Evolutionary conservation across 2,888 invertebrate genomes (phyloP).

Genomic region (Drosophila paranaensis): DNA sequence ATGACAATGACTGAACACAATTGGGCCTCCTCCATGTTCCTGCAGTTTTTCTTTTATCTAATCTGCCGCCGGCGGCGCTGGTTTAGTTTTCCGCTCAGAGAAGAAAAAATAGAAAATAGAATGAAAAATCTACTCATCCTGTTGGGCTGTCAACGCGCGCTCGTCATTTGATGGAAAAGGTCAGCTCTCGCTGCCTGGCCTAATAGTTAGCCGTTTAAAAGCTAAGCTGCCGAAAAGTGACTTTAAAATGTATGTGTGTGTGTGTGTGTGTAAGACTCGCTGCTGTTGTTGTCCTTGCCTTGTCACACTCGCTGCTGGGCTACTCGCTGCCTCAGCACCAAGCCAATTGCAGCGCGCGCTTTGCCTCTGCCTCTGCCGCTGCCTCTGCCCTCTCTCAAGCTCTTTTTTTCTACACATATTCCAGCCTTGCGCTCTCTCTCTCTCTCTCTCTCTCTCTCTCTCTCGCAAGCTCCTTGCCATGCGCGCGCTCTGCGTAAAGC

Average conservation of each 20-base stretch:
- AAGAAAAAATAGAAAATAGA: neutral
- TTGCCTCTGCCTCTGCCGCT: constrained; percentile 1
- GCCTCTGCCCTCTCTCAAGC: constrained; percentile 1
- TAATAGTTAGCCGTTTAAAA: constrained; percentile 26
- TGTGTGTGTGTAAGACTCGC: constrained; percentile 28
- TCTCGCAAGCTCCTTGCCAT: constrained; percentile 19
- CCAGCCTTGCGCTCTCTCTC: constrained; percentile 15
- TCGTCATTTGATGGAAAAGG: constrained; percentile 32
- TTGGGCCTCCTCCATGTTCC: constrained; percentile 30
- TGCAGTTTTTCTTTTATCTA: constrained; percentile 28
- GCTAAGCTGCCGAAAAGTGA: constrained; percentile 22
- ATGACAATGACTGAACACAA: constrained; percentile 50
- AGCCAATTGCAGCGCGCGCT: constrained; percentile 37
- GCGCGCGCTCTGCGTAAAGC: constrained; percentile 40
- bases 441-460: neutral
- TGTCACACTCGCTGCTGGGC: constrained; percentile 27
- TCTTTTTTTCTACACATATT: constrained; percentile 32
- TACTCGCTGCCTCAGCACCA: constrained; percentile 27
- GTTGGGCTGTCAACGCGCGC: constrained; percentile 19
- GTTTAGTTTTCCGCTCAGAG: constrained; percentile 35
- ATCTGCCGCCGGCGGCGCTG: constrained; percentile 33
- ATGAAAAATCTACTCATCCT: constrained; percentile 8
- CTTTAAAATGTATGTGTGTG: constrained; percentile 36
- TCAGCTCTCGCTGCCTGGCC: constrained; percentile 22
- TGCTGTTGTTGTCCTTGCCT: constrained; percentile 48